Evolutionary conservation across 2,888 invertebrate species (phyloP).

Genomic region (Chloromyia formosa): DNA sequence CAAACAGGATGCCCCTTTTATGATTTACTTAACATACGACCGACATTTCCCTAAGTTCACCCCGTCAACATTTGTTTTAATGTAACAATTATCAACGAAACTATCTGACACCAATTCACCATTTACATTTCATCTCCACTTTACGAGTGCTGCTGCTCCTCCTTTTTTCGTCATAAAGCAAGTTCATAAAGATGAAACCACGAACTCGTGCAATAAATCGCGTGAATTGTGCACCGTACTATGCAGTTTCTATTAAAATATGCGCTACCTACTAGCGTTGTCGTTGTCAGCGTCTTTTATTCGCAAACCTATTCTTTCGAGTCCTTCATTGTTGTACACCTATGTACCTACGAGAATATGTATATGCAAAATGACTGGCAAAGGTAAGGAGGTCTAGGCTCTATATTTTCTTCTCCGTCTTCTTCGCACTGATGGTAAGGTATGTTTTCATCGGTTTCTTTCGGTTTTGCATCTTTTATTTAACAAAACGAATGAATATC

Average conservation of each 20-base stretch:
- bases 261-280: background rate
- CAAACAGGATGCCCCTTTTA: no score
- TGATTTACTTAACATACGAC: no score
- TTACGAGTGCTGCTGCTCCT: background rate
- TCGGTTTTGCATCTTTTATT: slow-evolving; percentile 31
- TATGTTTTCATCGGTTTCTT: slow-evolving; percentile 7
- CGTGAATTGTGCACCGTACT: slow-evolving; percentile 22
- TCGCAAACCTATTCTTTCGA: slow-evolving; percentile 23
- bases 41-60: background rate
- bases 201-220: slow-evolving; percentile 34
- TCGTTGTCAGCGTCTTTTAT: slow-evolving; percentile 15
- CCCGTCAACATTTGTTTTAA: background rate
- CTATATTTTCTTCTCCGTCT: background rate
- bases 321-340: slow-evolving; percentile 4
- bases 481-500: slow-evolving; percentile 29
- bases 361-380: slow-evolving; percentile 1
- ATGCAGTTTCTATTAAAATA: slow-evolving; percentile 26
- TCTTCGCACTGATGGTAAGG: background rate
- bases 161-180: background rate
- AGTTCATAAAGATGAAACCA: slow-evolving; percentile 21
- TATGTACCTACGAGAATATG: no score
- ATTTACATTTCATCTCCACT: background rate
- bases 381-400: background rate
- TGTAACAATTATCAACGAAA: slow-evolving; percentile 12
- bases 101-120: slow-evolving; percentile 24